These are phyloP conservation scores for Diachasmimorpha longicaudata DNA, from an alignment of 1,140 invertebrate species.

Conservation along the genomic window DNA sequence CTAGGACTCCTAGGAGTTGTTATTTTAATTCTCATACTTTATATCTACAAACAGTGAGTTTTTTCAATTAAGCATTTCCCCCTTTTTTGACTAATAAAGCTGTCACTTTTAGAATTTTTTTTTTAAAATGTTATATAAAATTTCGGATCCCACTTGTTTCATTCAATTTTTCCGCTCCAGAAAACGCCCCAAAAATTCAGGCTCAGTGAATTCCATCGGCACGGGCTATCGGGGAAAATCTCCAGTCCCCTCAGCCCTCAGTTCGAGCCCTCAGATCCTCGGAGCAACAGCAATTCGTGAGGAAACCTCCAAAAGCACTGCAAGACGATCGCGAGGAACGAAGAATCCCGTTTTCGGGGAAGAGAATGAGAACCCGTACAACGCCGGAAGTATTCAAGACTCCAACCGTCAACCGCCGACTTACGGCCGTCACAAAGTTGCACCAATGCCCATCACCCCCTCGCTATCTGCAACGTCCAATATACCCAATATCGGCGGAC, in stretches of 20 bases:
- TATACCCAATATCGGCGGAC: slow-evolving; percentile 55
- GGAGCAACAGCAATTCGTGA: slow-evolving; percentile 54
- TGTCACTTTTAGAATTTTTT: slow-evolving; percentile 13
- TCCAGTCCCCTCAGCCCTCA: slow-evolving; percentile 53
- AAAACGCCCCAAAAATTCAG: slow-evolving; percentile 62
- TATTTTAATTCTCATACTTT: slow-evolving; percentile 75
- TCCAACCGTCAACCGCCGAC: slow-evolving; percentile 28
- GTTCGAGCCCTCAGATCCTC: slow-evolving; percentile 55
- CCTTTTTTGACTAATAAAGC: too few species aligned
- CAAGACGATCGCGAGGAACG: slow-evolving; percentile 40
- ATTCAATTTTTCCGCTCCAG: slow-evolving; percentile 37
- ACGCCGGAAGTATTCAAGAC: slow-evolving; percentile 57
- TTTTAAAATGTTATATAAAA: too few species aligned
- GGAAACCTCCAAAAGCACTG: slow-evolving; percentile 31
- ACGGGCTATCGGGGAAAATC: slow-evolving; percentile 59
- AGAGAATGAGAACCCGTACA: slow-evolving; percentile 52
- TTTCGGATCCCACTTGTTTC: neutral
- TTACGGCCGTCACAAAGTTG: slow-evolving; percentile 58
- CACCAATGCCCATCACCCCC: slow-evolving; percentile 59
- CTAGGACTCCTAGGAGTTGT: slow-evolving; percentile 75
- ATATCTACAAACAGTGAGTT: slow-evolving; percentile 79
- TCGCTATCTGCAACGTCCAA: slow-evolving; percentile 54
- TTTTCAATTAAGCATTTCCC: too few species aligned
- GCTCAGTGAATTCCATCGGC: slow-evolving; percentile 54
- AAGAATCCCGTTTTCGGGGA: slow-evolving; percentile 58